These are phyloP conservation scores for Merluccius polli DNA, from an alignment of 2,797 vertebrate species.

Conservation along the genomic window DNA sequence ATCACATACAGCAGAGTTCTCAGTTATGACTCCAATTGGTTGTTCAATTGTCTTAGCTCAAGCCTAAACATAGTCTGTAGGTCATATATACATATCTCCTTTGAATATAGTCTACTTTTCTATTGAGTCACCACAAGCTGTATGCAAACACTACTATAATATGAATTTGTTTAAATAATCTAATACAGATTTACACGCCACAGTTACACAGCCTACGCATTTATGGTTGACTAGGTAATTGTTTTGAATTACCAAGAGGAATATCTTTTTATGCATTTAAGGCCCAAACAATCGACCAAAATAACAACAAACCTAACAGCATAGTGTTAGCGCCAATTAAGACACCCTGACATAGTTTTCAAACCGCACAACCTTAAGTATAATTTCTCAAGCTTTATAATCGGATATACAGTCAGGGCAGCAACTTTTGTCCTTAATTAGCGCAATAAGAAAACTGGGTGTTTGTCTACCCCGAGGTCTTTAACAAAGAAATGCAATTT, in stretches of 20 bases:
- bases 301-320: background rate
- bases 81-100: too few species aligned
- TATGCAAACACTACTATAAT: background rate
- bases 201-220: constrained; percentile 7
- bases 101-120: too few species aligned
- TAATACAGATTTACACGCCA: constrained; percentile 4
- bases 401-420: constrained; percentile 34
- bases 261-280: background rate
- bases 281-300: background rate
- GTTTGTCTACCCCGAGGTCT: constrained; percentile 38
- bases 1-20: too few species aligned
- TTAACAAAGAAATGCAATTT: constrained; percentile 30
- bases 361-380: background rate
- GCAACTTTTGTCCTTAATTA: constrained; percentile 53
- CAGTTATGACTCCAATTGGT: too few species aligned
- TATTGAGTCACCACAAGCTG: background rate
- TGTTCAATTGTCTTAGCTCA: too few species aligned
- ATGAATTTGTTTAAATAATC: background rate
- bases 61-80: too few species aligned
- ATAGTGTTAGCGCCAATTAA: constrained; percentile 3
- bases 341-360: background rate
- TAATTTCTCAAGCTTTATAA: background rate
- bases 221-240: too few species aligned
- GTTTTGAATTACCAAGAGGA: too few species aligned
- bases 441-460: constrained; percentile 26